phyloP scores from a whole-genome alignment of 2,888 invertebrate genomes.

The Lasiommata megera region DNA sequence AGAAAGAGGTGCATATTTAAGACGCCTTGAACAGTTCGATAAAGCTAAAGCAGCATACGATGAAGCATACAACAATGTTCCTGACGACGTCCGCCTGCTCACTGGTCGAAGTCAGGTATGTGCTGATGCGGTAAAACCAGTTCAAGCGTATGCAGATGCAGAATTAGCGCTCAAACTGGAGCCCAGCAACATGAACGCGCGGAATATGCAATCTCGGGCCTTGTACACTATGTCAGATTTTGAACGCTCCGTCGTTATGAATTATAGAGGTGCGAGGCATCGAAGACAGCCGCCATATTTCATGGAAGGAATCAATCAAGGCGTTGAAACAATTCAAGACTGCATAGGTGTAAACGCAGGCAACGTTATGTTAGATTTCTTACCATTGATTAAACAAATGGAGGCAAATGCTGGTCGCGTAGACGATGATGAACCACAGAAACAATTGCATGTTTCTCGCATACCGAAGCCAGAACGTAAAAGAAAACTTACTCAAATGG shows the following conservation, averaged over 20 bases:
- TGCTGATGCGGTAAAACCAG: slow-evolving; percentile 65
- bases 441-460: slow-evolving; percentile 54
- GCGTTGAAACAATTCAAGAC: slow-evolving; percentile 71
- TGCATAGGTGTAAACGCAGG: slow-evolving; percentile 71
- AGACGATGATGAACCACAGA: slow-evolving; percentile 50
- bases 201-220: slow-evolving; percentile 70
- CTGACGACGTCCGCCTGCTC: slow-evolving; percentile 63
- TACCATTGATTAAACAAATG: slow-evolving; percentile 64
- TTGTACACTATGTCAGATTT: slow-evolving; percentile 75
- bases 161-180: slow-evolving; percentile 66
- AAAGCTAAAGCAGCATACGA: slow-evolving; percentile 69
- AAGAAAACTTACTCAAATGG: slow-evolving; percentile 66
- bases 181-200: slow-evolving; percentile 66
- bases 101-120: slow-evolving; percentile 70
- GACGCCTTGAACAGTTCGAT: slow-evolving; percentile 69
- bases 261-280: slow-evolving; percentile 56
- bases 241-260: slow-evolving; percentile 71
- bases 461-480: slow-evolving; percentile 58
- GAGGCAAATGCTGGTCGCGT: slow-evolving; percentile 53
- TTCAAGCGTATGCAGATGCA: slow-evolving; percentile 67
- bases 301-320: slow-evolving; percentile 71
- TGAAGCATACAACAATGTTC: slow-evolving; percentile 56
- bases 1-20: slow-evolving; percentile 65
- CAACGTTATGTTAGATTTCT: slow-evolving; percentile 65
- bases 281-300: slow-evolving; percentile 71